These are phyloP conservation scores for Etheostoma spectabile DNA, from an alignment of 2,113 vertebrate species.

Conservation along the genomic window DNA sequence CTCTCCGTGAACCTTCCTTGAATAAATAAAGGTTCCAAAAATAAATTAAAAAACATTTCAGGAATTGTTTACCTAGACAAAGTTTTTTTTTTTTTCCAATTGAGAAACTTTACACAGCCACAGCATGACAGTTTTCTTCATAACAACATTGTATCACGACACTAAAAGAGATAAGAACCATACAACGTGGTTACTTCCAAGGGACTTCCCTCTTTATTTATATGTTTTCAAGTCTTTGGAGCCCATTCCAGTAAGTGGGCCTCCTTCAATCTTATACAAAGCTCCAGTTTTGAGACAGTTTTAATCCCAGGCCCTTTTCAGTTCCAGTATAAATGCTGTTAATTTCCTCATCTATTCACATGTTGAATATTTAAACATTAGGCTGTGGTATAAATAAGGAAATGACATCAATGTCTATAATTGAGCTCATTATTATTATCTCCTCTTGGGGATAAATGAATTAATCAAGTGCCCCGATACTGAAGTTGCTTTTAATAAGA, in stretches of 20 bases:
- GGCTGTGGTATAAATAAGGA: constrained; percentile 61
- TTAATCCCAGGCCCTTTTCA: constrained; percentile 19
- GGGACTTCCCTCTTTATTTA: constrained; percentile 6
- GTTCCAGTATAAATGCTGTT: constrained; percentile 31
- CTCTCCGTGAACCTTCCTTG: no score
- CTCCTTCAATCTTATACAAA: constrained; percentile 20
- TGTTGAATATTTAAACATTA: constrained; percentile 67
- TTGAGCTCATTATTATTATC: constrained; percentile 73
- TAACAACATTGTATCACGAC: neutral
- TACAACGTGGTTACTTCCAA: neutral
- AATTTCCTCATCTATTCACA: constrained; percentile 40
- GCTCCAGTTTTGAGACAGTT: constrained; percentile 20
- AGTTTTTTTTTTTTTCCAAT: neutral
- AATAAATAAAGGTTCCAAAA: no score
- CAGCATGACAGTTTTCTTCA: constrained; percentile 10
- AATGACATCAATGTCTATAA: constrained; percentile 67
- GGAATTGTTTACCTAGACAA: neutral
- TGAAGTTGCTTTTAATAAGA: constrained; percentile 78
- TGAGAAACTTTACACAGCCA: neutral
- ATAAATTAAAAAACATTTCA: neutral
- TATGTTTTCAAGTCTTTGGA: constrained; percentile 14
- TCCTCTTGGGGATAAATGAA: constrained; percentile 80
- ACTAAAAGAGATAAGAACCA: neutral
- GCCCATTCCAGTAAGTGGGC: constrained; percentile 10
- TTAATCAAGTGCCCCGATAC: constrained; percentile 77